Percentiles rank a stretch among this genome's conserved stretches.
These are phyloP conservation scores for Cynaeus angustus DNA, from an alignment of 2,888 invertebrate genomes.

Conservation along the genomic window DNA sequence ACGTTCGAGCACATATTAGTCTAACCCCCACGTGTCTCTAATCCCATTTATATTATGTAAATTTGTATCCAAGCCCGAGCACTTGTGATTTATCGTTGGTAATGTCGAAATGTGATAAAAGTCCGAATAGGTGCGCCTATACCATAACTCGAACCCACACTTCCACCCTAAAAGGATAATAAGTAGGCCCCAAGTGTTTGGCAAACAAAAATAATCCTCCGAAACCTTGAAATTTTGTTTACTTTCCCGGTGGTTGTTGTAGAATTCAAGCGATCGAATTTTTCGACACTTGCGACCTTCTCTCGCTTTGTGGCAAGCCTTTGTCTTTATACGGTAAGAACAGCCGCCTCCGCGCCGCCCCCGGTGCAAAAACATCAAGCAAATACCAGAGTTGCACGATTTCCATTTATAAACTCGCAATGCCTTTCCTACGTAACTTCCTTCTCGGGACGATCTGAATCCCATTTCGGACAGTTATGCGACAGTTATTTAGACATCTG, in stretches of 20 bases:
- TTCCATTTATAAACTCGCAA: conserved; percentile 44
- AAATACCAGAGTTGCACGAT: conserved; percentile 50
- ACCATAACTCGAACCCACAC: conserved; percentile 59
- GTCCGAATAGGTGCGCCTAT: conserved; percentile 32
- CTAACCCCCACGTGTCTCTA: conserved; percentile 22
- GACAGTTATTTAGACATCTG: conserved; percentile 11
- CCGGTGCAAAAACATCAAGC: conserved; percentile 56
- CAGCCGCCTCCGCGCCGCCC: conserved; percentile 67
- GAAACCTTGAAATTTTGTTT: conserved; percentile 27
- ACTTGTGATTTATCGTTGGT: conserved; percentile 24
- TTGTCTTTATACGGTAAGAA: conserved; percentile 67
- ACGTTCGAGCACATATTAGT: neutral
- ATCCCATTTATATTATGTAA: conserved; percentile 37
- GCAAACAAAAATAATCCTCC: conserved; percentile 51
- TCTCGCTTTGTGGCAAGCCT: conserved; percentile 63
- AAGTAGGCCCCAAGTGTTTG: conserved; percentile 58
- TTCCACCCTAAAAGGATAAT: conserved; percentile 53
- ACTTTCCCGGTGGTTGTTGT: conserved; percentile 26
- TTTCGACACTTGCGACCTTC: conserved; percentile 49
- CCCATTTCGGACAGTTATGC: conserved; percentile 43
- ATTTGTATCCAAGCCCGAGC: conserved; percentile 3
- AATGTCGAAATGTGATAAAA: conserved; percentile 37
- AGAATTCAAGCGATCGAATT: conserved; percentile 17
- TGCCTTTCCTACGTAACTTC: conserved; percentile 48
- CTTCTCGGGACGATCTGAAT: conserved; percentile 36